Conservation (phyloP, 2,888 invertebrate genomes). For the Peribatodes rhomboidaria region DNA sequence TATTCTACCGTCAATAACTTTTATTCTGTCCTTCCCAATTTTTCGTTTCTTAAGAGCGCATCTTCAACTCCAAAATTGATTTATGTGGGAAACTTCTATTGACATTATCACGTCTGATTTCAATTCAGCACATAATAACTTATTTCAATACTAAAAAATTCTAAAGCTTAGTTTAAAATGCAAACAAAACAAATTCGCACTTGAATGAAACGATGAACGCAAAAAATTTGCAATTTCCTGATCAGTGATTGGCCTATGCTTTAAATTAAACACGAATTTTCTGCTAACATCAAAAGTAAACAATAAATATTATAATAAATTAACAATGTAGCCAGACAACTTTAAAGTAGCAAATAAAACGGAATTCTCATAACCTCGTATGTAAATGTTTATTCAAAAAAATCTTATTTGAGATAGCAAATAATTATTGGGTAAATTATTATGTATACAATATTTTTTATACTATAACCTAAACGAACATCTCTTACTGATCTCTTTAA, state of each 20-base stretch:
- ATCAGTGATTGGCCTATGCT: not conserved
- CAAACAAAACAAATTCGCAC: not conserved
- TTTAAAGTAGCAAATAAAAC: conserved; percentile 45
- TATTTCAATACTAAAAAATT: no score
- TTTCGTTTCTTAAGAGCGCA: no score
- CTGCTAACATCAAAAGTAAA: not conserved
- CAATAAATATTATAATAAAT: not conserved
- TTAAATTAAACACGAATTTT: not conserved
- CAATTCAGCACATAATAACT: not conserved
- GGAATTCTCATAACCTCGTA: conserved; percentile 59
- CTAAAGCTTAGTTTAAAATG: not conserved
- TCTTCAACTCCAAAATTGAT: not conserved
- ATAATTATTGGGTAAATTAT: conserved; percentile 82
- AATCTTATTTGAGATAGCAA: conserved; percentile 85
- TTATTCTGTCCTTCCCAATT: no score
- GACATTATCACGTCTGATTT: not conserved
- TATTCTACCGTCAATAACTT: no score
- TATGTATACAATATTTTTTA: conserved; percentile 72
- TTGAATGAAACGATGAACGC: conserved; percentile 1
- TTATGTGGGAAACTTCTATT: not conserved
- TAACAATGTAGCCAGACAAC: not conserved
- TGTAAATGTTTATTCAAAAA: conserved; percentile 83
- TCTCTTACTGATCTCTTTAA: conserved; percentile 66
- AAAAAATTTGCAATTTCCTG: not conserved
- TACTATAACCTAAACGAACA: conserved; percentile 65